Percentiles rank a stretch among this genome's conserved stretches.
Conservation (phyloP, 2,797 vertebrate species). For the Euphonia xanthogaster region DNA sequence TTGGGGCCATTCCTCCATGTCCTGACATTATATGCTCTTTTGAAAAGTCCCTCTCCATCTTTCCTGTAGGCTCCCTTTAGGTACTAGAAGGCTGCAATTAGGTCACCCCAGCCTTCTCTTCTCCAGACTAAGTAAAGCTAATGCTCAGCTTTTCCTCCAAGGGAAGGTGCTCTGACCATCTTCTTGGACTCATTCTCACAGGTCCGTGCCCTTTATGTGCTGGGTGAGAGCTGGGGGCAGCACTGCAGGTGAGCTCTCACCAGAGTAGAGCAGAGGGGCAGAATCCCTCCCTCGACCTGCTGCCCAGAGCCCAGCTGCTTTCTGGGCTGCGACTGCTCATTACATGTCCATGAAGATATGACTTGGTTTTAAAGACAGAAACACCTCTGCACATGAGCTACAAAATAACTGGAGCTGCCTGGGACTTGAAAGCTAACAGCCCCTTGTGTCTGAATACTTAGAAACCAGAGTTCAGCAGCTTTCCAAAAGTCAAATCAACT, state of each 20-base stretch:
- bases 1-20: background rate
- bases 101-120: background rate
- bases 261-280: background rate
- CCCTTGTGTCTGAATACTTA: background rate
- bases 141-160: background rate
- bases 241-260: background rate
- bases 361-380: background rate
- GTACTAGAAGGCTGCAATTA: background rate
- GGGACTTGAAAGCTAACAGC: background rate
- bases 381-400: background rate
- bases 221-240: background rate
- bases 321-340: background rate
- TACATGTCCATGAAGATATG: background rate
- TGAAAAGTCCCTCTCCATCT: background rate
- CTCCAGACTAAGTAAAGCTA: background rate
- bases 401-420: background rate
- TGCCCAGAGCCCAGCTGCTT: background rate
- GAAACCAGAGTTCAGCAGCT: background rate
- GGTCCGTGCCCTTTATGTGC: background rate
- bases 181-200: background rate
- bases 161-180: background rate
- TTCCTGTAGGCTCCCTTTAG: background rate
- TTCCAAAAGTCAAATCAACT: background rate
- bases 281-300: fast-evolving
- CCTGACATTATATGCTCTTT: background rate